Percentiles rank a stretch among this genome's conserved stretches.
phyloP scores from a whole-genome alignment of 1,140 invertebrate genomes.

The Trichonephila clavipes region DNA sequence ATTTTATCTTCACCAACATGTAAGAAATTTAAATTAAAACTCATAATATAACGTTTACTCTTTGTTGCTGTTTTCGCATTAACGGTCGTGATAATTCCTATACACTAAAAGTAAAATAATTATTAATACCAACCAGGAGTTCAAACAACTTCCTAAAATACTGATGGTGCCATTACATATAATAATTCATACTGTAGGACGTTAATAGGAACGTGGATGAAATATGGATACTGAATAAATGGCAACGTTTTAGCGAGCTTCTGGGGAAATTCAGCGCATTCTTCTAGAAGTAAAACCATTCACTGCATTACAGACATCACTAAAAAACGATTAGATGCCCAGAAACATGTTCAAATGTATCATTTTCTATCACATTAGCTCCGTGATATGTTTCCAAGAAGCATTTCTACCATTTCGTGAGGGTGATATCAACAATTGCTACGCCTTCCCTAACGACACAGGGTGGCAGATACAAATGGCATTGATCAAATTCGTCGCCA shows the following conservation, averaged over 20 bases:
- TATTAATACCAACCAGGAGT: too few relatives aligned
- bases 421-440: not conserved
- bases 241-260: too few relatives aligned
- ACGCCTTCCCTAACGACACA: not conserved
- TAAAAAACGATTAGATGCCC: not conserved
- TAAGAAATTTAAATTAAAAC: too few relatives aligned
- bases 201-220: too few relatives aligned
- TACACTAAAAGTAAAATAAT: too few relatives aligned
- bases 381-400: not conserved
- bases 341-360: not conserved
- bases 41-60: too few relatives aligned
- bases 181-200: not conserved
- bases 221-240: too few relatives aligned
- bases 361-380: not conserved
- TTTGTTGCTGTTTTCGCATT: too few relatives aligned
- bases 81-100: too few relatives aligned
- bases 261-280: too few relatives aligned
- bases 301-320: not conserved
- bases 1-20: too few relatives aligned
- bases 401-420: not conserved
- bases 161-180: not conserved
- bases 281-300: too few relatives aligned
- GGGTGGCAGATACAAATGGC: conserved; percentile 25
- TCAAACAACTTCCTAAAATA: not conserved
- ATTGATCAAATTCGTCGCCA: not conserved